phyloP scores from a whole-genome alignment of 2,888 invertebrate genomes.

The Idaea straminata region DNA sequence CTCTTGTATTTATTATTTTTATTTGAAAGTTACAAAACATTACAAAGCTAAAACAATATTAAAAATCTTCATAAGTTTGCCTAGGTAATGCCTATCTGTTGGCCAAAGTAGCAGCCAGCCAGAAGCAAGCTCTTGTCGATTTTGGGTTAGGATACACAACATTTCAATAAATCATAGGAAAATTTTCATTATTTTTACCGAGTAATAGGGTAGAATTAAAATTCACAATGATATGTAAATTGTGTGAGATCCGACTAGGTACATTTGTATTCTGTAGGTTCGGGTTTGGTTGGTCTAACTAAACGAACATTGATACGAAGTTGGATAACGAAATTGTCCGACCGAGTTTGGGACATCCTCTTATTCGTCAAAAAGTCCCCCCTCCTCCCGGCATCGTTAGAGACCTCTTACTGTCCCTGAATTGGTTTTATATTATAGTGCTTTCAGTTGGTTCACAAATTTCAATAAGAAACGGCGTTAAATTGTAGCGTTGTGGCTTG shows the following conservation, averaged over 20 bases:
- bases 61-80: too few species aligned
- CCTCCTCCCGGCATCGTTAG: slow-evolving; percentile 45
- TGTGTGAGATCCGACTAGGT: too few species aligned
- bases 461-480: slow-evolving; percentile 27
- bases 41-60: too few species aligned
- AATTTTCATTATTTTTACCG: neutral
- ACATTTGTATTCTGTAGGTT: neutral
- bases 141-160: too few species aligned
- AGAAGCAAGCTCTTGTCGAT: too few species aligned
- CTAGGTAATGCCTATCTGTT: too few species aligned
- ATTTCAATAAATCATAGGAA: neutral
- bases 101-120: too few species aligned
- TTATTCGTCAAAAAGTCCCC: slow-evolving; percentile 60
- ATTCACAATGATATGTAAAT: too few species aligned
- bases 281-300: slow-evolving; percentile 19
- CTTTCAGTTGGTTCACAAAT: slow-evolving; percentile 43
- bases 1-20: too few species aligned
- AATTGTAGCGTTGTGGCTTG: slow-evolving; percentile 16
- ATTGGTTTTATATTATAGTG: slow-evolving; percentile 56
- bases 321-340: slow-evolving; percentile 54
- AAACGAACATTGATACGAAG: slow-evolving; percentile 49
- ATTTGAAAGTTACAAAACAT: too few species aligned
- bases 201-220: neutral
- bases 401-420: slow-evolving; percentile 54
- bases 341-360: slow-evolving; percentile 40